These are phyloP conservation scores for Rhinella marina DNA, from an alignment of 2,797 vertebrate species.

Conservation along the genomic window DNA sequence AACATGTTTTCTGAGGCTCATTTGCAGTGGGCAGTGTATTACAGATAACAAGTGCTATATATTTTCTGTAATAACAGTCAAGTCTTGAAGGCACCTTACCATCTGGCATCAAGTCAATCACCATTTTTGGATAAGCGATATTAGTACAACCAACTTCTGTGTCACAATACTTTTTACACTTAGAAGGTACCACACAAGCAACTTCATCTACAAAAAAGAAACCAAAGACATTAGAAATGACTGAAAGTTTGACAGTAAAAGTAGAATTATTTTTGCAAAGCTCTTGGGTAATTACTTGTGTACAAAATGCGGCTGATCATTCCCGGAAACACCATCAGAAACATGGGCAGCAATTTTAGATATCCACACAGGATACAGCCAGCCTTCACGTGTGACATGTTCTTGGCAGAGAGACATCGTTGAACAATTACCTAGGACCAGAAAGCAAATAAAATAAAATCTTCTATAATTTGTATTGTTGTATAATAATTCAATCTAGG, in stretches of 20 bases:
- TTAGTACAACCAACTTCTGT: constrained; percentile 88
- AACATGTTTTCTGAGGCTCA: background rate
- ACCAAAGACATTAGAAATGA: background rate
- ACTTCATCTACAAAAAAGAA: constrained; percentile 79
- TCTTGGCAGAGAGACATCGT: constrained; percentile 92
- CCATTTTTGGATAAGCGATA: constrained; percentile 91
- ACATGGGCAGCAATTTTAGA: constrained; percentile 93
- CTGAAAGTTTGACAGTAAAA: background rate
- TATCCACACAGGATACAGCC: constrained; percentile 92
- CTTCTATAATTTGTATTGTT: background rate
- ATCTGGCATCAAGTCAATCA: constrained; percentile 91
- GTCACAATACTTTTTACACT: constrained; percentile 79
- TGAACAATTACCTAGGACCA: constrained; percentile 89
- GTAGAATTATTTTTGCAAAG: background rate
- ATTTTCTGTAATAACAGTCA: background rate
- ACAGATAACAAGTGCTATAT: background rate
- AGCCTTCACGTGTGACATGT: constrained; percentile 91
- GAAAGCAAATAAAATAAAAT: constrained; percentile 18
- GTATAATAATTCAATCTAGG: background rate
- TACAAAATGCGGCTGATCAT: constrained; percentile 97
- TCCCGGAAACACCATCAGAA: constrained; percentile 94
- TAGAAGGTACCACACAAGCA: constrained; percentile 81
- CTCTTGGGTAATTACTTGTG: constrained; percentile 73
- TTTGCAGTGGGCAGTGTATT: background rate
- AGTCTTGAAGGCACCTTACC: constrained; percentile 75